Conservation (phyloP, 2,888 invertebrate genomes). For the Cephonodes hylas region DNA sequence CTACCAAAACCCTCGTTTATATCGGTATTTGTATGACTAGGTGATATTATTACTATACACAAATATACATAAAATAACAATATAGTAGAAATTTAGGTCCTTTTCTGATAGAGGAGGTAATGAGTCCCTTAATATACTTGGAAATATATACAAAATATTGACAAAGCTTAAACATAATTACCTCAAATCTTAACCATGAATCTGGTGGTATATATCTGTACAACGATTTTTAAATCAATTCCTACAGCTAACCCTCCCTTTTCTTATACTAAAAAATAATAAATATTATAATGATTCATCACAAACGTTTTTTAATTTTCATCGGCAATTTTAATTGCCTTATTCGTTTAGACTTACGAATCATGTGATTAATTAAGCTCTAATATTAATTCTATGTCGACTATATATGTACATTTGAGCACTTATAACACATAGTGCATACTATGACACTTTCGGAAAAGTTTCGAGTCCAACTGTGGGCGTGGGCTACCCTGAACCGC, state of each 20-base stretch:
- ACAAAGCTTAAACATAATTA: not conserved
- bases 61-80: not conserved
- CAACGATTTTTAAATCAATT: not conserved
- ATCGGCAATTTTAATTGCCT: not conserved
- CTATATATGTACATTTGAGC: conserved; percentile 68
- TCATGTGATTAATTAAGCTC: conserved; percentile 7
- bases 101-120: not conserved
- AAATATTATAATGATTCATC: not conserved
- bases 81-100: not conserved
- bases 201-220: not conserved
- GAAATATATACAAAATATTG: conserved; percentile 1
- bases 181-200: not conserved
- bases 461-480: conserved; percentile 55
- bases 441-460: conserved; percentile 77
- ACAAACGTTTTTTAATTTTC: not conserved
- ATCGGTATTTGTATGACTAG: conserved; percentile 7
- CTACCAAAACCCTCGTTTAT: not conserved
- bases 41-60: conserved; percentile 2
- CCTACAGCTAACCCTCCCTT: not conserved
- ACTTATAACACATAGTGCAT: conserved; percentile 75
- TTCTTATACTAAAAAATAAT: conserved; percentile 1
- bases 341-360: not conserved
- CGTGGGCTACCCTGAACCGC: conserved; percentile 55
- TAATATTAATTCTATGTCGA: conserved; percentile 28
- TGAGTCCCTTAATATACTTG: not conserved